phyloP scores from a whole-genome alignment of 2,888 invertebrate species.

The Drosophila gaucha region DNA sequence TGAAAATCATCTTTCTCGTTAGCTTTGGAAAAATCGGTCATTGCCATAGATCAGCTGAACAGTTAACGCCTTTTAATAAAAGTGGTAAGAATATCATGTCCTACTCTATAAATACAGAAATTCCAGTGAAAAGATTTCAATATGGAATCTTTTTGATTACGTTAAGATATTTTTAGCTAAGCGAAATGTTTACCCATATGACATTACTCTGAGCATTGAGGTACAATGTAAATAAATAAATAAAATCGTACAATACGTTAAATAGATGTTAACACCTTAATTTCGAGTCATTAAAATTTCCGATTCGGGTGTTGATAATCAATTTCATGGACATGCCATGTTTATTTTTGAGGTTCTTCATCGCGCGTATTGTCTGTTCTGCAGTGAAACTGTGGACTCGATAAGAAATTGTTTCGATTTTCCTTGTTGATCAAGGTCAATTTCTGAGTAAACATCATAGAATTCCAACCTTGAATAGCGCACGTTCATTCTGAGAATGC shows the following conservation, averaged over 20 bases:
- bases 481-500: slow-evolving; percentile 34
- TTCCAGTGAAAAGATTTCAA: not conserved
- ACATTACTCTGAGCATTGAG: slow-evolving; percentile 19
- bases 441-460: slow-evolving; percentile 13
- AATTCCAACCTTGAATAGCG: slow-evolving; percentile 33
- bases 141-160: slow-evolving; percentile 16
- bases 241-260: slow-evolving; percentile 25
- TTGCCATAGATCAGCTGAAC: slow-evolving; percentile 14
- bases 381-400: slow-evolving; percentile 5
- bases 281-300: slow-evolving; percentile 25
- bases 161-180: slow-evolving; percentile 4
- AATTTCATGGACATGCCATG: slow-evolving; percentile 42
- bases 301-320: slow-evolving; percentile 46
- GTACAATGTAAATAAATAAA: slow-evolving; percentile 18
- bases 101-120: not conserved
- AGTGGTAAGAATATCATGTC: not conserved
- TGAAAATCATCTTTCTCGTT: too few species aligned
- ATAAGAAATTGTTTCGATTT: slow-evolving; percentile 33
- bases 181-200: slow-evolving; percentile 23
- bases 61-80: not conserved
- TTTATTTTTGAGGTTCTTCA: slow-evolving; percentile 38
- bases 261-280: slow-evolving; percentile 41
- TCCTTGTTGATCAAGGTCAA: slow-evolving; percentile 20
- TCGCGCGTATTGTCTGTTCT: slow-evolving; percentile 6
- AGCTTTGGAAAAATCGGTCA: slow-evolving; percentile 20